Percentiles rank a stretch among this genome's conserved stretches.
These are phyloP conservation scores for Danio rerio DNA, from an alignment of 2,113 vertebrate species.

Conservation along the genomic window DNA sequence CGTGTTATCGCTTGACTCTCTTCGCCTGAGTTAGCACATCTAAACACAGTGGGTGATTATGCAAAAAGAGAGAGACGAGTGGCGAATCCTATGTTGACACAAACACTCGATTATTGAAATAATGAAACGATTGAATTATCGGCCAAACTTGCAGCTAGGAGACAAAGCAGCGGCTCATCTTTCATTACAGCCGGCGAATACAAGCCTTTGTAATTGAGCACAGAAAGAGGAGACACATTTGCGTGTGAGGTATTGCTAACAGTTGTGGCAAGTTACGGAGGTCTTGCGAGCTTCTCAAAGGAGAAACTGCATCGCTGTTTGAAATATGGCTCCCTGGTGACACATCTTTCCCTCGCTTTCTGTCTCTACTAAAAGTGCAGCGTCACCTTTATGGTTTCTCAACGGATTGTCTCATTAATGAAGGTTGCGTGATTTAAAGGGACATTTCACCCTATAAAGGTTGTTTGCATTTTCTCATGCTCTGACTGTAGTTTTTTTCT, in stretches of 20 bases:
- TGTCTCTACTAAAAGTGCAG: conserved; percentile 74
- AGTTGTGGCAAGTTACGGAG: conserved; percentile 69
- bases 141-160: conserved; percentile 47
- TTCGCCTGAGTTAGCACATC: conserved; percentile 40
- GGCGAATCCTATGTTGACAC: conserved; percentile 62
- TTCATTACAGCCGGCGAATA: conserved; percentile 52
- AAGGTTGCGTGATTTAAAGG: conserved; percentile 71
- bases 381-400: conserved; percentile 73
- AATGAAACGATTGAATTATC: conserved; percentile 65
- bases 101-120: conserved; percentile 69
- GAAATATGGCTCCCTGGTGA: conserved; percentile 74
- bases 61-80: conserved; percentile 36
- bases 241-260: conserved; percentile 54
- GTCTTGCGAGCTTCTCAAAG: conserved; percentile 65
- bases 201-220: conserved; percentile 20
- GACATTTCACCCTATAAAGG: not conserved
- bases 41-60: conserved; percentile 44
- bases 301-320: conserved; percentile 73
- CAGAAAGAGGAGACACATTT: conserved; percentile 37
- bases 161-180: conserved; percentile 59
- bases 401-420: conserved; percentile 59
- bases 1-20: conserved; percentile 19
- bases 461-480: not conserved
- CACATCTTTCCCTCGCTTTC: conserved; percentile 61
- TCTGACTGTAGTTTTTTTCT: not conserved